A percentile compares a stretch with the other conserved stretches of the same genome.
Evolutionary conservation across 64 coral and sea anemone species (phyloP).

Genomic region (Montipora foliosa): DNA sequence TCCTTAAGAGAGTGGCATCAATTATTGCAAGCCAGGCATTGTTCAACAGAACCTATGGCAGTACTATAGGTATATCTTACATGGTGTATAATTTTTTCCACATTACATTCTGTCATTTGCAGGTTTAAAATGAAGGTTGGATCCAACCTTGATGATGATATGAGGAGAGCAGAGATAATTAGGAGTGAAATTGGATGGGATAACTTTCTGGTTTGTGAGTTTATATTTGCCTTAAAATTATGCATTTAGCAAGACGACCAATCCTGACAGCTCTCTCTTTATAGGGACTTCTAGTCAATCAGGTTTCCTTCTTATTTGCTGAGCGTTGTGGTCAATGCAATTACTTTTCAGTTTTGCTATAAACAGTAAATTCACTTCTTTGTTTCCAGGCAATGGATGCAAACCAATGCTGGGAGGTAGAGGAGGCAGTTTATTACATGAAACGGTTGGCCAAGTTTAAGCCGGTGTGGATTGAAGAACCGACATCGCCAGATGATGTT

Average conservation of each 20-base stretch:
- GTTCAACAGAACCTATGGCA: too few species aligned
- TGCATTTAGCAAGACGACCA: too few species aligned
- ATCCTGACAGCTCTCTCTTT: too few species aligned
- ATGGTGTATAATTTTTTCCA: background rate
- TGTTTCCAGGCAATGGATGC: slow-evolving; percentile 89
- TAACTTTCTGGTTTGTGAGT: slow-evolving; percentile 80
- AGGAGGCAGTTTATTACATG: slow-evolving; percentile 86
- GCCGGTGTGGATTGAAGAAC: slow-evolving; percentile 98
- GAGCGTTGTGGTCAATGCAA: too few species aligned
- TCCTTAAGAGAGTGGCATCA: background rate
- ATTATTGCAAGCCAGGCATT: background rate
- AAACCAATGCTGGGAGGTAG: slow-evolving; percentile 94
- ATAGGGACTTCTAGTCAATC: too few species aligned
- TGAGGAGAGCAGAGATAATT: slow-evolving; percentile 82
- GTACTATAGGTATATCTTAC: too few species aligned
- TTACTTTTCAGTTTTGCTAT: too few species aligned
- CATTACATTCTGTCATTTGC: background rate
- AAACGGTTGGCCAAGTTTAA: slow-evolving; percentile 89
- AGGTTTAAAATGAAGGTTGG: slow-evolving; percentile 99
- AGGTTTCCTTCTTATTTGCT: too few species aligned
- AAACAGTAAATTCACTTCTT: too few species aligned
- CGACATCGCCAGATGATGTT: slow-evolving; percentile 97
- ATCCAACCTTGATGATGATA: slow-evolving; percentile 83
- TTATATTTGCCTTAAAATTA: background rate
- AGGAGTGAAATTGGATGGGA: slow-evolving; percentile 89